phyloP scores from a whole-genome alignment of 1,140 invertebrate genomes.

The Drosophila pectinifera region DNA sequence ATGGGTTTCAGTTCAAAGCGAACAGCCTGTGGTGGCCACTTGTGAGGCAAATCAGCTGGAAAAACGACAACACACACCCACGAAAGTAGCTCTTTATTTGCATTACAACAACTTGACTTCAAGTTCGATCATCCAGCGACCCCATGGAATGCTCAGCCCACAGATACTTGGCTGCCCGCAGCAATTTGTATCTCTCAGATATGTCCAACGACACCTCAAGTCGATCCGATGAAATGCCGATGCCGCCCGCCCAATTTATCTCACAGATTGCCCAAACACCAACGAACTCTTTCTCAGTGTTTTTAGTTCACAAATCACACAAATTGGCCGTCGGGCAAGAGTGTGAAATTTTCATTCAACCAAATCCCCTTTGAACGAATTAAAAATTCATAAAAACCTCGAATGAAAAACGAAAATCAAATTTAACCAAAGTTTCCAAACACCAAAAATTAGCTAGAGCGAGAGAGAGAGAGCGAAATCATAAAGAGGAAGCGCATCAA shows the following conservation, averaged over 20 bases:
- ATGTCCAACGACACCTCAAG: conserved; percentile 13
- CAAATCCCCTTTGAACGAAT: conserved; percentile 55
- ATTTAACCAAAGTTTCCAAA: conserved; percentile 52
- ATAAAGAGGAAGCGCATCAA: conserved; percentile 8
- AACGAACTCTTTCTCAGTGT: conserved; percentile 8
- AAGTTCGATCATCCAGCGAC: conserved; percentile 12
- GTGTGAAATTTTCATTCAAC: conserved; percentile 59
- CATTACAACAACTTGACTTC: conserved; percentile 3
- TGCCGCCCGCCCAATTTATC: background rate
- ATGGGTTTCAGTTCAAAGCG: conserved; percentile 1
- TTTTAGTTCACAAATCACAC: conserved; percentile 66
- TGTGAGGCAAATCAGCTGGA: conserved; percentile 16
- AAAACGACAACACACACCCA: conserved; percentile 12
- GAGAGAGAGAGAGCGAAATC: background rate
- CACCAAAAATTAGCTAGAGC: conserved; percentile 22
- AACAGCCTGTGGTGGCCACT: conserved; percentile 7
- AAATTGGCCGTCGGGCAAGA: conserved; percentile 54
- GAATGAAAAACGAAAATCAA: conserved; percentile 57
- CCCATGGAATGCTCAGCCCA: conserved; percentile 8
- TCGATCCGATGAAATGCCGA: conserved; percentile 16
- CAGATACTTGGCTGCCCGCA: conserved; percentile 9
- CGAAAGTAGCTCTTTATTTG: conserved; percentile 29
- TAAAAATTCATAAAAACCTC: conserved; percentile 77
- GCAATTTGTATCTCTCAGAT: conserved; percentile 22
- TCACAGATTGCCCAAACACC: background rate